Base-by-base conservation (phyloP, 2,888 invertebrate species). In the Dendrolimus pini region DNA sequence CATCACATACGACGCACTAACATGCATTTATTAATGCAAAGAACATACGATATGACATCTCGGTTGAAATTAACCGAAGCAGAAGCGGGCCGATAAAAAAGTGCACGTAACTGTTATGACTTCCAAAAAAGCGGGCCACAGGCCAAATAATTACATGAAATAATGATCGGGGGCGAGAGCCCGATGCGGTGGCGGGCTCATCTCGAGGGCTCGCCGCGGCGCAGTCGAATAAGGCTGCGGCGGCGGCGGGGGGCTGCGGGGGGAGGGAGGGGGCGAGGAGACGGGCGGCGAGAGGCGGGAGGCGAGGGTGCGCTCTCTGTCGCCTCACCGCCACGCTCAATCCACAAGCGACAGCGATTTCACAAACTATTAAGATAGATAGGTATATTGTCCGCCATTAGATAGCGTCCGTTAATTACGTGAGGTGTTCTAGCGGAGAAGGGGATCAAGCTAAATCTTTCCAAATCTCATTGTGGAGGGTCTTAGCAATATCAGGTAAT, bases 121-220 rank as follows among this genome's bases (percentile, higher is more conserved):
- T 81, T 72, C 73, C 74, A 77, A 82, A 87, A 85, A 82, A 80
- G 71, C 69, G 76, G 77, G 82, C 80, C 82, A 78, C 77, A 67
- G 73, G 75, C 75, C 75, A 84, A 88, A 87, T 88, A 88, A 89
- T 89, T 88, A 87, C 83, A 83, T 85, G 78, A 84, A 87, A 85
- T 86, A 89, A 86, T 85, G 82, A 85, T 82, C 78, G 80, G 80
- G 30, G 80, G 78, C 80, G 81, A 83, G 83, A 83, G 78, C 67
- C 70, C 75, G 72, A 73, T 30, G 71, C 77, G 77, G 77, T 73
- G 80, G 82, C 78, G 78, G 80, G 74, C 83, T 83, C 87, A 85
- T 84, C 85, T 86, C 75, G 82, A 83, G 84, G 83, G 84, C 81
- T 81, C 74, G 71, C 75, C 70, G 70, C 72, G 68, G 78, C 77